phyloP scores from a whole-genome alignment of 2,113 vertebrate genomes.

The Cromileptes altivelis region DNA sequence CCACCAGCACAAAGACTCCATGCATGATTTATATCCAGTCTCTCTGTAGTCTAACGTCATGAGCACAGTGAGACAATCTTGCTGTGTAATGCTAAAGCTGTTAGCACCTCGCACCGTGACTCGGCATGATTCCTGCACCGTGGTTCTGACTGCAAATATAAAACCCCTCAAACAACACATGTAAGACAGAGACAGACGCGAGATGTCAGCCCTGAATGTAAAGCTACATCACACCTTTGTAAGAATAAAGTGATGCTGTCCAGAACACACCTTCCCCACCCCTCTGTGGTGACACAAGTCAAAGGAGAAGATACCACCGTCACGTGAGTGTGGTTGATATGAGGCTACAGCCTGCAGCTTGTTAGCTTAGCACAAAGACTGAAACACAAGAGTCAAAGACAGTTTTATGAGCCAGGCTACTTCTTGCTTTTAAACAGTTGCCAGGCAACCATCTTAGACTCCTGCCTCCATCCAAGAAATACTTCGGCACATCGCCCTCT shows the following conservation, averaged over 20 bases:
- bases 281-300: no score
- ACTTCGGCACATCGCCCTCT: no score
- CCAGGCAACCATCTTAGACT: not conserved
- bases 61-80: not conserved
- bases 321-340: no score
- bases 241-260: not conserved
- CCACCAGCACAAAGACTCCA: not conserved
- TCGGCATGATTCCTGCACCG: not conserved
- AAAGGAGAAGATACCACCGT: no score
- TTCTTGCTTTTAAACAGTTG: not conserved
- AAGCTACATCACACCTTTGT: not conserved
- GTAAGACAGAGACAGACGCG: not conserved
- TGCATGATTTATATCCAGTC: not conserved
- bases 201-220: not conserved
- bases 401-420: not conserved
- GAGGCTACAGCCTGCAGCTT: not conserved
- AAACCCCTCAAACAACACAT: not conserved
- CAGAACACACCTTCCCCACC: no score
- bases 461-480: not conserved
- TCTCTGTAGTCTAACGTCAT: not conserved
- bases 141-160: no score
- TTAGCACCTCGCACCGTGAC: conserved; percentile 30
- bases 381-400: not conserved
- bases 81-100: conserved; percentile 14
- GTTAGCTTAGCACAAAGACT: not conserved